These are phyloP conservation scores for Glareola pratincola DNA, from an alignment of 2,113 vertebrate species.

Conservation along the genomic window DNA sequence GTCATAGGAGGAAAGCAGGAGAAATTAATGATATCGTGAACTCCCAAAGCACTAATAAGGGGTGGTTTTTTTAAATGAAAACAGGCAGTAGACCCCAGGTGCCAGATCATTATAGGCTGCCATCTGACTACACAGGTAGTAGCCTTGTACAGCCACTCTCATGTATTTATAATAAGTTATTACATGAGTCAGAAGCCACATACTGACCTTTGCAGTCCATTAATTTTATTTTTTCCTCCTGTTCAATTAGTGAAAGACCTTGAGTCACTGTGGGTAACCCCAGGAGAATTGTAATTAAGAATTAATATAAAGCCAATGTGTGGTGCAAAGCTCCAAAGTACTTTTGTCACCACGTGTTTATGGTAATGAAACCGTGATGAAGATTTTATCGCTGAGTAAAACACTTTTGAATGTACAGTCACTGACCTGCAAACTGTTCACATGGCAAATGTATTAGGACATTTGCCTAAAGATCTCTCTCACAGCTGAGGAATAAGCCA, in stretches of 20 bases:
- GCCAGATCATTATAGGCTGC: neutral
- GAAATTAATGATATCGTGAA: neutral
- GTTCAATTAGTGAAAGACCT: slow-evolving; percentile 59
- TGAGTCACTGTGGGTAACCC: slow-evolving; percentile 37
- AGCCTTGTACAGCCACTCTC: neutral
- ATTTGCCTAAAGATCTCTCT: slow-evolving; percentile 47
- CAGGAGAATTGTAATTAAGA: slow-evolving; percentile 36
- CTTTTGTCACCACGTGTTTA: slow-evolving; percentile 10
- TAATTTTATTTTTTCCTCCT: slow-evolving; percentile 59
- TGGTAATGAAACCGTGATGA: slow-evolving; percentile 51
- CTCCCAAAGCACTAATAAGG: neutral
- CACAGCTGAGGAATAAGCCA: slow-evolving; percentile 16
- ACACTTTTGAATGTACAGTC: slow-evolving; percentile 43
- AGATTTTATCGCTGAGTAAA: slow-evolving; percentile 48
- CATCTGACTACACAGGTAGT: neutral
- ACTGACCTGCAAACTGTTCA: slow-evolving; percentile 44
- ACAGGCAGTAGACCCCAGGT: neutral
- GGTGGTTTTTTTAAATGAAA: neutral
- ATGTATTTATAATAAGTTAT: slow-evolving; percentile 16
- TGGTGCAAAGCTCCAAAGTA: neutral
- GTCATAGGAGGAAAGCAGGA: neutral
- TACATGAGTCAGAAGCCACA: slow-evolving; percentile 17
- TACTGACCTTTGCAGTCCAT: slow-evolving; percentile 57
- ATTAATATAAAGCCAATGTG: neutral
- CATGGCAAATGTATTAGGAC: neutral